A percentile compares a stretch with the other conserved stretches of the same genome.
These are phyloP conservation scores for Condylura cristata DNA, from an alignment of 2,113 vertebrate genomes.

Conservation along the genomic window DNA sequence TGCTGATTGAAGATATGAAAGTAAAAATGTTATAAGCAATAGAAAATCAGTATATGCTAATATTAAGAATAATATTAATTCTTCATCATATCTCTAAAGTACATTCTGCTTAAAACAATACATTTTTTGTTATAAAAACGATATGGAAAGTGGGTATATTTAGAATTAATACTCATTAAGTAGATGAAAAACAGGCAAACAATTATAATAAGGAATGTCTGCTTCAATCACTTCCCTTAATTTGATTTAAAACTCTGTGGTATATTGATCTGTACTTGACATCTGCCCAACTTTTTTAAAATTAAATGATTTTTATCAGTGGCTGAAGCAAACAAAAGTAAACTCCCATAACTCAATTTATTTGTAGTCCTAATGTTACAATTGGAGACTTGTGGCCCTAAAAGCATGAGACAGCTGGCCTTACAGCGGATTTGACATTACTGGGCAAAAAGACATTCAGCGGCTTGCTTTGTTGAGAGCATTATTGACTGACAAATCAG, in stretches of 20 bases:
- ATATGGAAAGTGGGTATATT: background rate
- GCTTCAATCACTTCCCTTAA: slow-evolving; percentile 48
- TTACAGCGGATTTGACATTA: slow-evolving; percentile 34
- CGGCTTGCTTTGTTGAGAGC: background rate
- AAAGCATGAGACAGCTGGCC: background rate
- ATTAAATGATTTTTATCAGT: slow-evolving; percentile 53
- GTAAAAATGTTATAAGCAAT: background rate
- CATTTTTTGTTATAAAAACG: background rate
- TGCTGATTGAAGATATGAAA: background rate
- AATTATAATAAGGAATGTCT: background rate
- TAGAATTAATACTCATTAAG: slow-evolving; percentile 21
- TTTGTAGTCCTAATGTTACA: slow-evolving; percentile 36
- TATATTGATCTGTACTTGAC: slow-evolving; percentile 56
- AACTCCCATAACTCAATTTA: slow-evolving; percentile 41
- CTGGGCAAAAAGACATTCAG: slow-evolving; percentile 39
- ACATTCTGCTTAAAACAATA: background rate
- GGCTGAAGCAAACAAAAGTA: slow-evolving; percentile 42
- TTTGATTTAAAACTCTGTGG: slow-evolving; percentile 52
- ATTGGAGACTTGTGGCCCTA: slow-evolving; percentile 2
- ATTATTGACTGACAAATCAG: background rate
- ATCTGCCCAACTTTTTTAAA: slow-evolving; percentile 26
- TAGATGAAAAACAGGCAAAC: slow-evolving; percentile 9
- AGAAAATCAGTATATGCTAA: slow-evolving; percentile 5
- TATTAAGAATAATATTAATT: background rate
- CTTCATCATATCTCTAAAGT: background rate